Evolutionary conservation across 2,888 invertebrate genomes (phyloP).

Genomic region (Tetragonisca angustula): DNA sequence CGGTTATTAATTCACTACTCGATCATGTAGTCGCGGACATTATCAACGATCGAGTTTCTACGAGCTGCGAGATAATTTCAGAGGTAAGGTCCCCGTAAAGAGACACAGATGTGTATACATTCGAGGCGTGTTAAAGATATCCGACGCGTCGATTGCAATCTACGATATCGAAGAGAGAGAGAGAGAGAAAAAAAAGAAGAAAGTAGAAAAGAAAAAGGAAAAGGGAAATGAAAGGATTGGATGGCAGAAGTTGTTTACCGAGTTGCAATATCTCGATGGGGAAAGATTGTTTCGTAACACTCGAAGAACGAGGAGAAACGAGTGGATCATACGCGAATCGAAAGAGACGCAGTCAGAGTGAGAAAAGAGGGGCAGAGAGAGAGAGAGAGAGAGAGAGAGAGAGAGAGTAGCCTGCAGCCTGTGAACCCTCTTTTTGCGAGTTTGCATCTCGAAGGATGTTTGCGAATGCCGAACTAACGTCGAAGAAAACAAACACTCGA

Average conservation of each 20-base stretch:
- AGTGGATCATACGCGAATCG: conserved; percentile 6
- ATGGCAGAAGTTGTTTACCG: not conserved
- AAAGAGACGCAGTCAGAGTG: conserved; percentile 10
- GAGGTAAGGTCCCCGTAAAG: not conserved
- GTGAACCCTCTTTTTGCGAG: conserved; percentile 43
- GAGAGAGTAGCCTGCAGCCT: conserved; percentile 36
- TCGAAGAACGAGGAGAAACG: not conserved
- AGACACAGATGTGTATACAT: not conserved
- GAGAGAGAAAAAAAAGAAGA: not conserved
- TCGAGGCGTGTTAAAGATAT: not conserved
- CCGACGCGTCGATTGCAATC: not conserved
- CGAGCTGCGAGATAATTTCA: not conserved
- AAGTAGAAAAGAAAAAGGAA: too few species aligned
- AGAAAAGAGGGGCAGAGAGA: conserved; percentile 12
- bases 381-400: not conserved
- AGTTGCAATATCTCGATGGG: conserved; percentile 12
- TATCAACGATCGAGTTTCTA: too few species aligned
- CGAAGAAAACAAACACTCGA: conserved; percentile 66
- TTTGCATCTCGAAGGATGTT: conserved; percentile 55
- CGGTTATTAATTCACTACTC: too few species aligned
- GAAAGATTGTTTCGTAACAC: conserved; percentile 13
- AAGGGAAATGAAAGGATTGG: not conserved
- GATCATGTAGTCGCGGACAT: too few species aligned
- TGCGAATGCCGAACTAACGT: conserved; percentile 57
- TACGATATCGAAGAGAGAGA: not conserved